These are phyloP conservation scores for Microplitis demolitor DNA, from an alignment of 1,140 invertebrate species.

Conservation along the genomic window DNA sequence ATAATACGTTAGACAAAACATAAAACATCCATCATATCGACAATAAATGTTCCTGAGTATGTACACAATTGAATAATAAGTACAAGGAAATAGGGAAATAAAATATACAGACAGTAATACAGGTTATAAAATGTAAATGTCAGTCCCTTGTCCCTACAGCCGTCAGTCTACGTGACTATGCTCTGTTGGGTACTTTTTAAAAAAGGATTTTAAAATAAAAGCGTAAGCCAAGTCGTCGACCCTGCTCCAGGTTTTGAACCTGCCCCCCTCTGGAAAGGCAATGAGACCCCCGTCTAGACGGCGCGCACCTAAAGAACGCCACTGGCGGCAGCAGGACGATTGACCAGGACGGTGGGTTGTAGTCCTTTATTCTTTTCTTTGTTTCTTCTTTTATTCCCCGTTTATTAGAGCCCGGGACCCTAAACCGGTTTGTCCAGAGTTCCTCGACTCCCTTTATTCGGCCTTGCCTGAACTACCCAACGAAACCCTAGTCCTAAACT, in stretches of 20 bases:
- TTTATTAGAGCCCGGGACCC: constrained; percentile 11
- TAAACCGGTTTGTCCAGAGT: constrained; percentile 3
- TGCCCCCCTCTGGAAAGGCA: constrained; percentile 1
- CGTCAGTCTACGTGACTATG: too few relatives aligned
- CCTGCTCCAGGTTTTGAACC: constrained; percentile 10
- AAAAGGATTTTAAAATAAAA: too few relatives aligned
- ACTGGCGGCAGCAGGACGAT: constrained; percentile 1
- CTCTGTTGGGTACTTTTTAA: too few relatives aligned
- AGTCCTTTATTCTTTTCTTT: not conserved
- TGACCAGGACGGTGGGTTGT: constrained; percentile 8
- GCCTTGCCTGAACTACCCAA: not conserved
- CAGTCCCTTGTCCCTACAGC: too few relatives aligned
- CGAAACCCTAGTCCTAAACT: too few relatives aligned
- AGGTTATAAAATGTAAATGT: too few relatives aligned
- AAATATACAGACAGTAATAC: not conserved
- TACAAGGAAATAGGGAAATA: not conserved
- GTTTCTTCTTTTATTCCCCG: constrained; percentile 16
- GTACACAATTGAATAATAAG: too few relatives aligned
- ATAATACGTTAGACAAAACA: too few relatives aligned
- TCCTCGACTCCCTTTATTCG: not conserved
- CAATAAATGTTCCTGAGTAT: too few relatives aligned
- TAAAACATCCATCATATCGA: too few relatives aligned
- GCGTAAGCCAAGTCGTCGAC: constrained; percentile 5
- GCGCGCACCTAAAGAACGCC: constrained; percentile 15
- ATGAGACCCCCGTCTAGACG: constrained; percentile 18